Base-by-base conservation (phyloP, 2,888 invertebrate species). In the Rhyacophila evoluta region DNA sequence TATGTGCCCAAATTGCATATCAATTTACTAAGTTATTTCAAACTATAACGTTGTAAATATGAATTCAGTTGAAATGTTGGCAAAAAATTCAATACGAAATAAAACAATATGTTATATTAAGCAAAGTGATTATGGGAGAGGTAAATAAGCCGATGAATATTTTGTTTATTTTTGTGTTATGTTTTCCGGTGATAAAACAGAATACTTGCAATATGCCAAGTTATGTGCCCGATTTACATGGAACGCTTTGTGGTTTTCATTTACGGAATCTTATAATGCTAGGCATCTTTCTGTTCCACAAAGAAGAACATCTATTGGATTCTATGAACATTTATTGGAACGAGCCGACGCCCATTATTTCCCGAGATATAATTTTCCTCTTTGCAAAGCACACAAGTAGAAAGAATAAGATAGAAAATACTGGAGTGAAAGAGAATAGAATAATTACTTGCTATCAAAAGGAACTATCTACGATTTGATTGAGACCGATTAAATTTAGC, bases 311-410 rank as follows among this genome's bases (percentile, higher is more conserved):
- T 71, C 78, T 55, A 74, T 77, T 74, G 78, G 74, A 78, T 78
- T 78, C 74, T 36, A 39, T 70, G 70, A 71, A 78, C 78, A 78
- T 78, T 78, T 78, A 78, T 78, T 78, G 78, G 78, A 74, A 74
- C 74, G 74, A 71, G 70, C 39, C 70, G 74, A 70, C 77, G 73
- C 77, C 55, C 33, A 72, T 78, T 78, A 78, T 74, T 78, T 74
- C 74, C 55, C 41, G 41, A 78, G 78, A 78, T 74, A 78, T 78
- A 69, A 78, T 78, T 78, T 78, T 55, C 78, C 33, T 72, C 19
- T 25, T 55, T 55, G 55, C 55, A 55, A 55, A 55, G 70, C 29
- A 70, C 70, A 36, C 70, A 36, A 70, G 70, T 33, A 29, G 36
- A 29, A 36, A 70, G 70, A 29, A 33, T 29, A 70, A 70, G 70